These are phyloP conservation scores for Crioceris asparagi DNA, from an alignment of 2,888 invertebrate genomes.

Conservation along the genomic window DNA sequence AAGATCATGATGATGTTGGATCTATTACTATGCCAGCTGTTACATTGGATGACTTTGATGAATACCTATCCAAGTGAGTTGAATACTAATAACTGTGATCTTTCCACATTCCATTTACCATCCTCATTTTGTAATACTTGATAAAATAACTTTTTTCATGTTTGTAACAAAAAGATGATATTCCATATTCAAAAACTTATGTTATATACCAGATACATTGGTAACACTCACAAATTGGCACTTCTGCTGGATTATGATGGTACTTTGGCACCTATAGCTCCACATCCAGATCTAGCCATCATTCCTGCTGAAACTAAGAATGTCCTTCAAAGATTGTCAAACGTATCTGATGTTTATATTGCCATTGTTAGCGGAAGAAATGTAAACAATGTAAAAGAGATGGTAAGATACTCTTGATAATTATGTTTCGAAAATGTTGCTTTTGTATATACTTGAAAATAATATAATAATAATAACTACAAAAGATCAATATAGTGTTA, in stretches of 20 bases:
- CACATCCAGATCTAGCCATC: slow-evolving; percentile 81
- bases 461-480: not conserved
- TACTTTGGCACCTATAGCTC: slow-evolving; percentile 78
- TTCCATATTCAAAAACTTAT: too few species aligned
- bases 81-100: too few species aligned
- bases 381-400: slow-evolving; percentile 77
- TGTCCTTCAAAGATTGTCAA: slow-evolving; percentile 69
- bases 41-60: slow-evolving; percentile 84
- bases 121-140: too few species aligned
- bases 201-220: slow-evolving; percentile 65
- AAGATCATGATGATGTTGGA: slow-evolving; percentile 70
- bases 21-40: slow-evolving; percentile 81
- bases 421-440: too few species aligned
- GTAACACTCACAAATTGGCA: slow-evolving; percentile 75
- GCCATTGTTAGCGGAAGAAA: slow-evolving; percentile 79
- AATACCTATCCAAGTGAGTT: slow-evolving; percentile 76
- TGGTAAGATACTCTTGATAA: slow-evolving; percentile 58
- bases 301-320: slow-evolving; percentile 76
- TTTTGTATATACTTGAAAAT: not conserved
- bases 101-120: too few species aligned
- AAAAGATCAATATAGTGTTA: not conserved
- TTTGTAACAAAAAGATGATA: too few species aligned
- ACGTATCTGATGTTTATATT: slow-evolving; percentile 78
- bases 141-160: too few species aligned
- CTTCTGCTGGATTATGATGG: slow-evolving; percentile 80